Base-by-base conservation (phyloP, 2,888 invertebrate genomes). In the Lithophane socia region DNA sequence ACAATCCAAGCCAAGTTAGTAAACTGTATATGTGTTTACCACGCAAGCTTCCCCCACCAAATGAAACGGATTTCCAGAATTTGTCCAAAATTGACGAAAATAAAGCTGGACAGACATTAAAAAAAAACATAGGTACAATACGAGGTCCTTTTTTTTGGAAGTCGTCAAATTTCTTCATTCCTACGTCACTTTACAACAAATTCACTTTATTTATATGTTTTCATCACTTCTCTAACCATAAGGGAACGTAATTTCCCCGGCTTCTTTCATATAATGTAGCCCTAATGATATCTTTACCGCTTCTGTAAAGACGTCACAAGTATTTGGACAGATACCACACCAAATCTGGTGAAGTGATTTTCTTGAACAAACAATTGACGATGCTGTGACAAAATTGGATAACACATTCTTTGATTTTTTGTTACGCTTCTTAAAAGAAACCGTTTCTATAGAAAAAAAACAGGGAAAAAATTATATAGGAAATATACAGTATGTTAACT, bases 231-330 rank as follows among this genome's bases (percentile, higher is more conserved):
- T 9, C 8, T 37, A 60, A 58, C 54, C 52, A 13, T 52, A 24
- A 64, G 54, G 52, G 52, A 54, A 1, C n/a, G 67, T 58, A 56
- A 64, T 78, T 72, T 72, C 13, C 44, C 8, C 49, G 16, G 37
- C 49, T 21, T 64, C 42, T 58, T 56, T 67, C 63, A 52, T 29
- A 64, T 68, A 68, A 72, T 72, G n/a, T 54, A 63, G 52, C 56
- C 49, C 13, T 73, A 79, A 79, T 73, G 79, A 79, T 73, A 60
- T 79, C 24, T 73, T 79, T 79, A 60, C 37, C 64, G 49, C 9
- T 52, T 47, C 18, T 49, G 52, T 68, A 65, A 72, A 68, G 21
- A 73, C 12, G 10, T 21, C 21, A 47, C 64, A 79, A 79, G 73
- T 73, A 73, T 79, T 79, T 73, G n/a, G 21, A 54, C 13, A 69